Evolutionary conservation across 2,888 invertebrate genomes (phyloP), one percentile per base, ranked within the genome.

Genomic region (Xanthia icteritia): DNA sequence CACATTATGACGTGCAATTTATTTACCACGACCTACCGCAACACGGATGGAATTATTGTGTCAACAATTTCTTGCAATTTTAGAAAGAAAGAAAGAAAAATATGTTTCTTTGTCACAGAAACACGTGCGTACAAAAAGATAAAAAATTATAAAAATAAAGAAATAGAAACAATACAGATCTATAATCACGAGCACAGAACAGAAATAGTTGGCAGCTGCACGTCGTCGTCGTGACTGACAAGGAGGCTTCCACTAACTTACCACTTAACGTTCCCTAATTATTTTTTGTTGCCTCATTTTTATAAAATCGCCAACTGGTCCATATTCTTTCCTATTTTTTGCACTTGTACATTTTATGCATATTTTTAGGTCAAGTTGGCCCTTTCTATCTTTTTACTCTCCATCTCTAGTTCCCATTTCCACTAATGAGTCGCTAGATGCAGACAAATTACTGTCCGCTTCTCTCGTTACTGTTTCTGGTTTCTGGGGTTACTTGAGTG

Each of bases 1-100:
- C 78, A 82, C 79, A 85, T 84, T 79, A 83, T 88, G 72, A 88
- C 88, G 76, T 80, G 84, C 76, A 85, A 87, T 87, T 89, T 89
- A 89, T 89, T 87, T 84, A 78, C 76, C 58, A 56, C 58, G n/a
- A 74, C 31, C 64, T 36, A 56, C n/a, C 76, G 42, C 72, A 74
- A 36, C 36, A 45, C 20, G 63, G 66, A 54, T 39, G n/a, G 9
- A 48, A 73, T 64, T 69, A 45, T 66, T 61, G 13, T n/a, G 48
- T 31, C 27, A 54, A 60, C 48, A 64, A 51, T 65, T 36, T 65
- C 36, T 64, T 71, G 45, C 27, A 56, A 68, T 77, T 73, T 64
- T 27, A 27, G 27, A 27, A 58, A 27, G 27, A 27, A 58, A 27
- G 27, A 27, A 27, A 58, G 58, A 27, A 5, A 13, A n/a, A 56